These are phyloP conservation scores for Montipora efflorescens DNA, from an alignment of 64 coral and sea anemone genomes.

Conservation along the genomic window DNA sequence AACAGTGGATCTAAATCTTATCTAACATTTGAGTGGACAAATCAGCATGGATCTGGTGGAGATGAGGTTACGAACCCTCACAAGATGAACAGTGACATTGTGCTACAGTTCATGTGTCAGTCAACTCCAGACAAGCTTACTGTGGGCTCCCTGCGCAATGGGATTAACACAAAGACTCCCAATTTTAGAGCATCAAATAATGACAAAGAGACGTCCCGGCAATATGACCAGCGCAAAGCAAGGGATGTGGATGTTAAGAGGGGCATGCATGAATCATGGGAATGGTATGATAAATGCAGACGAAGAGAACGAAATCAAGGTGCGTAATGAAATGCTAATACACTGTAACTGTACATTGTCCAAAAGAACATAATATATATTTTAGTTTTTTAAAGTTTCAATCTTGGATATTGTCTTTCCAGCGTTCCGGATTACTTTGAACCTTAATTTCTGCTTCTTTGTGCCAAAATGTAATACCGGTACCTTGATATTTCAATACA, in stretches of 20 bases:
- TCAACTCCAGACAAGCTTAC: background rate
- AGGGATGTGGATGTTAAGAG: constrained; percentile 50
- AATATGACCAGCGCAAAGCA: constrained; percentile 63
- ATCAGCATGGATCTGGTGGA: constrained; percentile 97
- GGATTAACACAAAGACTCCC: constrained; percentile 85
- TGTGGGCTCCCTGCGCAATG: constrained; percentile 79
- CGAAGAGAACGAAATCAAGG: constrained; percentile 89
- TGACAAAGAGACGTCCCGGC: constrained; percentile 27
- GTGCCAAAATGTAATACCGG: no score
- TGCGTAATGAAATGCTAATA: background rate
- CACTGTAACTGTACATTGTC: no score
- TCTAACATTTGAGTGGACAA: constrained; percentile 96
- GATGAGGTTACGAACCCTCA: constrained; percentile 93
- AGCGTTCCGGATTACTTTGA: no score
- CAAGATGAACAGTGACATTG: constrained; percentile 94
- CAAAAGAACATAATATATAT: no score
- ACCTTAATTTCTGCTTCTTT: no score
- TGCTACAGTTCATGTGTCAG: constrained; percentile 96
- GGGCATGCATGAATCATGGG: constrained; percentile 89
- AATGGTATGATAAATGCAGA: constrained; percentile 96
- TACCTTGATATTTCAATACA: no score
- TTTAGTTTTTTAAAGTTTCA: no score
- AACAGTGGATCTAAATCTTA: constrained; percentile 78
- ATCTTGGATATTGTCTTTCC: no score
- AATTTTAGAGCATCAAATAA: constrained; percentile 25